Evolutionary conservation across 2,113 vertebrate species (phyloP), one percentile per base, ranked within the genome.

Genomic region (Henicopernis longicauda): DNA sequence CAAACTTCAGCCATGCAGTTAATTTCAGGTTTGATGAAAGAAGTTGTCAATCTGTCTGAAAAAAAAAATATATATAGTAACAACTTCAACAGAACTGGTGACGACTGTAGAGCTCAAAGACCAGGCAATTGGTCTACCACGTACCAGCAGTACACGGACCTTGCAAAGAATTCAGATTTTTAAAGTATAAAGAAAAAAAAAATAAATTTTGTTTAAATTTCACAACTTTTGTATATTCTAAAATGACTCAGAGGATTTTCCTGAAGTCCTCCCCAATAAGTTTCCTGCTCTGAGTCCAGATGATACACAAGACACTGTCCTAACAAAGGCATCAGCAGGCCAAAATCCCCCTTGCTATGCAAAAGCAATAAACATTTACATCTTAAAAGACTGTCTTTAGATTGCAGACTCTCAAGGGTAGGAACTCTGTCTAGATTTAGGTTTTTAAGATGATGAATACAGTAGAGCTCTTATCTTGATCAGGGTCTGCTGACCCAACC

Each of bases 21-120:
- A 94, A 95, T 97, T 96, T 95, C 89, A 89, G 79, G 52, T 92
- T 93, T 93, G 87, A 92, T 91, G 80, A 97, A 78, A 96, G 86
- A 95, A 89, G 62, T 66, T 90, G 81, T 95, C 84, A 87, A 86
- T 91, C 52, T 61, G 12, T 27, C 83, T n/a, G 20, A 5, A 45
- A 18, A 50, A 71, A 49, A 71, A 52, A 82, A 38, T 38, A 82
- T 63, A 58, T 13, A 55, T 71, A 80, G 61, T 34, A 96, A 81
- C 27, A 66, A 38, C 78, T 79, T 66, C 23, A 93, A 67, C 29
- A 65, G 65, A 94, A 77, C 40, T 42, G 72, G 65, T 69, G 36
- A 95, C 13, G 36, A 95, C 13, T 80, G 74, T 97, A 91, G 38
- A 92, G 79, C 69, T 92, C 82, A 74, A 73, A 93, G 42, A 94